phyloP scores from a whole-genome alignment of 2,797 vertebrate species.

The Poeciliopsis gracilis region DNA sequence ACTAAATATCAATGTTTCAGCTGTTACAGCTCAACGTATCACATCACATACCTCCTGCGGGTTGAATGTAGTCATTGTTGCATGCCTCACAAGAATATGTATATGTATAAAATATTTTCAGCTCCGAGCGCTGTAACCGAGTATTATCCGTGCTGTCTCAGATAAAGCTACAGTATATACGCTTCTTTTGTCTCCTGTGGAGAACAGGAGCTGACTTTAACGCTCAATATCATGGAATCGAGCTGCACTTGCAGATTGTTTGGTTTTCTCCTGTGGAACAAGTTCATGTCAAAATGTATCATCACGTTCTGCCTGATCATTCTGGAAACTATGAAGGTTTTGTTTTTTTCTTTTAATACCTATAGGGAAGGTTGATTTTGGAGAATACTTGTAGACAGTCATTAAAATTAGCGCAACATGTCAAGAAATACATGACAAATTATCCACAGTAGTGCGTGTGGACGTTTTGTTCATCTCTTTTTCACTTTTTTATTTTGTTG shows the following conservation, averaged over 20 bases:
- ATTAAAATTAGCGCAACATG: neutral
- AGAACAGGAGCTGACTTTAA: slow-evolving; percentile 53
- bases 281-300: slow-evolving; percentile 36
- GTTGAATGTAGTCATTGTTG: slow-evolving; percentile 1
- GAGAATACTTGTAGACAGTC: neutral
- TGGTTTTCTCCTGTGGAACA: slow-evolving; percentile 34
- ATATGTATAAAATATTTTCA: slow-evolving; percentile 31
- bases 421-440: neutral
- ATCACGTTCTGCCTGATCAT: slow-evolving; percentile 18
- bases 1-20: slow-evolving; percentile 21
- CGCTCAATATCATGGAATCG: slow-evolving; percentile 55
- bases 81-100: slow-evolving; percentile 28
- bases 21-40: slow-evolving; percentile 20
- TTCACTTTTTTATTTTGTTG: slow-evolving; percentile 18
- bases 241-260: slow-evolving; percentile 54
- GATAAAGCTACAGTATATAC: slow-evolving; percentile 38
- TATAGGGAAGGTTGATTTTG: neutral
- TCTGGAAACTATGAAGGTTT: neutral
- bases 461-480: neutral
- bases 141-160: slow-evolving; percentile 62
- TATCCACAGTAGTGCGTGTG: neutral
- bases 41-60: slow-evolving; percentile 1
- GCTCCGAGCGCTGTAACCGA: slow-evolving; percentile 40
- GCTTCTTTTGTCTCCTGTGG: slow-evolving; percentile 47
- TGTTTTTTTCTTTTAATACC: neutral